Evolutionary conservation across 2,888 invertebrate species (phyloP).

Genomic region (Amiota minor): DNA sequence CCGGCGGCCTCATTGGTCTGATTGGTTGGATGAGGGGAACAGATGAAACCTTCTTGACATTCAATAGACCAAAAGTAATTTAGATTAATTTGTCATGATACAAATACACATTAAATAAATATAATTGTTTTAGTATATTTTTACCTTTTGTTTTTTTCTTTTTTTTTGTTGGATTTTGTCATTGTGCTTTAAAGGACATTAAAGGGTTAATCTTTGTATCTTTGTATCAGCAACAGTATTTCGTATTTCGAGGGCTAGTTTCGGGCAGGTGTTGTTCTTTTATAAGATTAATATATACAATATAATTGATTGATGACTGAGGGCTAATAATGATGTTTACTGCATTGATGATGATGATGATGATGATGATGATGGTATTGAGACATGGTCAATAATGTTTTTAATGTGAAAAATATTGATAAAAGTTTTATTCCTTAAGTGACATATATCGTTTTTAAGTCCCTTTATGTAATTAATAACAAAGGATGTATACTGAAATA

Average conservation of each 20-base stretch:
- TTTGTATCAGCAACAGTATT: neutral
- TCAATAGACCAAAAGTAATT: constrained; percentile 63
- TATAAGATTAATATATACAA: neutral
- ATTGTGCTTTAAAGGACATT: constrained; percentile 16
- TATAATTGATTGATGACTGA: neutral
- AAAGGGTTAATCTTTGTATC: constrained; percentile 26
- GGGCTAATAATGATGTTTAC: too few species aligned
- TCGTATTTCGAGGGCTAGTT: neutral
- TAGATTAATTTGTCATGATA: constrained; percentile 65
- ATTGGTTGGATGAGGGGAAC: too few species aligned
- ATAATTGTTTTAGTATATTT: constrained; percentile 54
- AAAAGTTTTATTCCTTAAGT: too few species aligned
- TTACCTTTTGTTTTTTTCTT: constrained; percentile 32
- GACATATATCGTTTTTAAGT: too few species aligned
- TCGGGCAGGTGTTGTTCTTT: too few species aligned
- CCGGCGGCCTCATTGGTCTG: too few species aligned
- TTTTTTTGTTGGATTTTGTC: neutral
- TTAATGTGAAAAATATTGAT: too few species aligned
- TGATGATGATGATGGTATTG: too few species aligned
- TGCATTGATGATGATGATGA: too few species aligned
- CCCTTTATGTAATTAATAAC: too few species aligned
- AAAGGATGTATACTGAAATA: too few species aligned
- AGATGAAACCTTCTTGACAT: constrained; percentile 30
- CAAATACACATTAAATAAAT: constrained; percentile 56
- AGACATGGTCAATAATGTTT: too few species aligned